Conservation (phyloP, 2,797 vertebrate species). For the Dryobates pubescens region DNA sequence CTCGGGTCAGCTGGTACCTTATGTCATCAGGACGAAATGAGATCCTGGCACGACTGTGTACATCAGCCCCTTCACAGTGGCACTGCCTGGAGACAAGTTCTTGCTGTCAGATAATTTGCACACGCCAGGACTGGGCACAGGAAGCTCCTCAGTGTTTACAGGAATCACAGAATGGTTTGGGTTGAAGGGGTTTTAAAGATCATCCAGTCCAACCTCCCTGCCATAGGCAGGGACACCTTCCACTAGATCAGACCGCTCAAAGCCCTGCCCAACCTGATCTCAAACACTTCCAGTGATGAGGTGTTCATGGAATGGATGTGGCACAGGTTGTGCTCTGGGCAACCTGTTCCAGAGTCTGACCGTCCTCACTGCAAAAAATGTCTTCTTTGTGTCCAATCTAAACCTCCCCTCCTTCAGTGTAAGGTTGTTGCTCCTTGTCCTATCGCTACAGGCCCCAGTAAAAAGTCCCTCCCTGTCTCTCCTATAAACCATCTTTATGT, state of each 20-base stretch:
- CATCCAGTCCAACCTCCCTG: not conserved
- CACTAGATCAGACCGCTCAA: not conserved
- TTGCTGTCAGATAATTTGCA: not conserved
- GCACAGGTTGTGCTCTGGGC: not conserved
- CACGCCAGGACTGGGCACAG: not conserved
- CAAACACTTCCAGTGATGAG: too few species aligned
- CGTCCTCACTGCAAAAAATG: not conserved
- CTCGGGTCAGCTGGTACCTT: not conserved
- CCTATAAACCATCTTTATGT: too few species aligned
- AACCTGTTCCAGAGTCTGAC: not conserved
- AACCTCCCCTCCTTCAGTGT: not conserved
- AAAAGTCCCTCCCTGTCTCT: not conserved
- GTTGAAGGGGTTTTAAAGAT: not conserved
- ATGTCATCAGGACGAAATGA: not conserved
- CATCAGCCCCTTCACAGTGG: accelerated
- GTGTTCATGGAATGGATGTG: too few species aligned
- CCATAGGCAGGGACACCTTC: not conserved
- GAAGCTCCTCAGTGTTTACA: not conserved
- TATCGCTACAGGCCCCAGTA: not conserved
- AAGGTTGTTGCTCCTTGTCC: not conserved
- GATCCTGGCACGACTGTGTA: not conserved
- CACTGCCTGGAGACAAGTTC: not conserved
- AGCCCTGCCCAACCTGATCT: not conserved
- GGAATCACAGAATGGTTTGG: not conserved
- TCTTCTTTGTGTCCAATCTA: not conserved